Evolutionary conservation across 2,113 vertebrate species (phyloP), one percentile per base, ranked within the genome.

Genomic region (Pachycephala philippinensis): DNA sequence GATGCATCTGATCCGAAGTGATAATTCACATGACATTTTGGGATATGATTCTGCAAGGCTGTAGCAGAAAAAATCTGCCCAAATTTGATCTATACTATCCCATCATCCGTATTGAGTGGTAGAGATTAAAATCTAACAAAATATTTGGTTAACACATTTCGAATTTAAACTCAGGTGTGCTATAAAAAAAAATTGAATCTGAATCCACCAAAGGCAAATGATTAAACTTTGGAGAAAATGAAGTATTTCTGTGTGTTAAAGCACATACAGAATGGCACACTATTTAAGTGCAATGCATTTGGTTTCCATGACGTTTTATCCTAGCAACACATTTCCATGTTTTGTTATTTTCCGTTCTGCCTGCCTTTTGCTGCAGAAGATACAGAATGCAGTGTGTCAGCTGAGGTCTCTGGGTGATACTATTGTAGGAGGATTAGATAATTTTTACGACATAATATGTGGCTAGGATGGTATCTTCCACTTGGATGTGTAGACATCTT

Each of bases 301-400:
- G 68, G 87, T 96, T 97, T 91, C 90, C 72, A 35, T 78, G 84
- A 79, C 45, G n/a, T 84, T 33, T 92, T 91, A 68, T 53, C 87
- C 77, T 94, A 95, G 89, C 93, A 95, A 89, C 77, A 56, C 57
- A 20, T 82, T 87, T 75, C 66, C 44, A 33, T 71, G 80, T 84
- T 84, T 84, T 91, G 40, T 89, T 95, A 22, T 68, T 96, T 95
- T 93, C 44, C 0, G 0, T 91, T 95, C 81, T 92, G 68, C 64
- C 47, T 92, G 31, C 47, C 9, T 78, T 86, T 91, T 93, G 49
- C 89, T 89, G 61, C 82, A 89, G 94, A 93, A 86, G 89, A 68
- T 80, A 30, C 47, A 87, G 89, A 95, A 89, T 53, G 40, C 24
- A 83, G 39, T 0, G 1, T 94, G 91, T 84, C 91, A 84, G 10